These are phyloP conservation scores for Petromus typicus DNA, from an alignment of 2,113 vertebrate genomes.

Conservation along the genomic window DNA sequence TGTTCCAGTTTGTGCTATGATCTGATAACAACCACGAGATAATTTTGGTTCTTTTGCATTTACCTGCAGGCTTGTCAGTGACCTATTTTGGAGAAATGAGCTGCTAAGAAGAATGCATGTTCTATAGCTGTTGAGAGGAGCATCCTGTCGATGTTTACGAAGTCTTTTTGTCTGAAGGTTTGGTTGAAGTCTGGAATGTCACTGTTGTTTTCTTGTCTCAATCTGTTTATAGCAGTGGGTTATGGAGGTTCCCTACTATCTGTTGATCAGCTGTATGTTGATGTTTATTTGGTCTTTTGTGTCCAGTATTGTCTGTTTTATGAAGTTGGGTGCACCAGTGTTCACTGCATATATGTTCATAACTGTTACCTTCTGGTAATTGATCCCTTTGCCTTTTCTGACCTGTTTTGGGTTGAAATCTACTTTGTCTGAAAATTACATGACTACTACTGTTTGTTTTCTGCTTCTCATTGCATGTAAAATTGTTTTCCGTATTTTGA, in stretches of 20 bases:
- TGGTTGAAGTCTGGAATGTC: neutral
- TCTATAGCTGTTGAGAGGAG: neutral
- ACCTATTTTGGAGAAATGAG: neutral
- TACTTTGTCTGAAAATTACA: neutral
- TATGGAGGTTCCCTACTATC: neutral
- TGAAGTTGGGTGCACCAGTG: neutral
- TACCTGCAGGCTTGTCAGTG: neutral
- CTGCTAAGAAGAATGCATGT: neutral
- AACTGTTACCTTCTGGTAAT: neutral
- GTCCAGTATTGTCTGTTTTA: neutral
- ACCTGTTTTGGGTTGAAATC: neutral
- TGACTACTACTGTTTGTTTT: neutral
- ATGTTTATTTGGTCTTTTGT: neutral
- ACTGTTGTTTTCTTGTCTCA: neutral
- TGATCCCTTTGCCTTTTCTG: neutral
- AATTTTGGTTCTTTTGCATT: neutral
- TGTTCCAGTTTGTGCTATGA: neutral
- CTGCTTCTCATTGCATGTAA: neutral
- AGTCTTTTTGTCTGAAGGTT: neutral
- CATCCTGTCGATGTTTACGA: neutral
- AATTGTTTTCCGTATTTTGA: neutral
- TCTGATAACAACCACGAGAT: neutral
- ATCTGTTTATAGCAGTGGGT: neutral
- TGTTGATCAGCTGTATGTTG: too few species aligned
- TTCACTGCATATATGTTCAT: neutral